Percentiles rank a stretch among this genome's conserved stretches.
Conservation (phyloP, 2,113 vertebrate genomes). For the Nanorana parkeri region DNA sequence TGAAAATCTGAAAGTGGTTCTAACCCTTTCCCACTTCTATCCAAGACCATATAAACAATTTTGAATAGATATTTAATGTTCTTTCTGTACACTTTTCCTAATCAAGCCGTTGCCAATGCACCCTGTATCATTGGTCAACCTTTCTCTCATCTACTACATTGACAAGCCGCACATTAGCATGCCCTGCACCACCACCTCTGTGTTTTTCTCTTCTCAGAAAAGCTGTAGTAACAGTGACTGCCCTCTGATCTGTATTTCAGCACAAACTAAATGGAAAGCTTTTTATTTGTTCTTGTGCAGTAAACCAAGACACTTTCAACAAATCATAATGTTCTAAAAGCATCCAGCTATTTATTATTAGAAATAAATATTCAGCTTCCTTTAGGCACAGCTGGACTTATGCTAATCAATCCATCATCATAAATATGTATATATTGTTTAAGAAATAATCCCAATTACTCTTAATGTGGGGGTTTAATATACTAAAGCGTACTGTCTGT, state of each 20-base stretch:
- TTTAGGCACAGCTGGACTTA: not conserved
- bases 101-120: no score
- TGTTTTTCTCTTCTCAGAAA: not conserved
- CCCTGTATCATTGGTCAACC: no score
- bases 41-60: no score
- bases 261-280: not conserved
- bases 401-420: not conserved
- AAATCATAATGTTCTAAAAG: slow-evolving; percentile 4
- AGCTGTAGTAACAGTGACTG: slow-evolving; percentile 10
- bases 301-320: slow-evolving; percentile 17
- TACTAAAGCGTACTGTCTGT: not conserved
- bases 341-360: slow-evolving; percentile 1
- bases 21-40: no score
- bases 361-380: not conserved
- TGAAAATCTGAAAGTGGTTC: no score
- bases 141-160: no score
- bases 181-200: not conserved
- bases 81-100: no score
- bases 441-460: not conserved
- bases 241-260: slow-evolving; percentile 40
- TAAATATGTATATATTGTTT: not conserved
- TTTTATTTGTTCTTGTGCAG: slow-evolving; percentile 34
- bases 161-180: not conserved
- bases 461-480: not conserved
- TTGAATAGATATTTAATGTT: no score